A percentile compares a stretch with the other conserved stretches of the same genome.
Conservation (phyloP, 2,888 invertebrate species). For the Campopleginae sp. region DNA sequence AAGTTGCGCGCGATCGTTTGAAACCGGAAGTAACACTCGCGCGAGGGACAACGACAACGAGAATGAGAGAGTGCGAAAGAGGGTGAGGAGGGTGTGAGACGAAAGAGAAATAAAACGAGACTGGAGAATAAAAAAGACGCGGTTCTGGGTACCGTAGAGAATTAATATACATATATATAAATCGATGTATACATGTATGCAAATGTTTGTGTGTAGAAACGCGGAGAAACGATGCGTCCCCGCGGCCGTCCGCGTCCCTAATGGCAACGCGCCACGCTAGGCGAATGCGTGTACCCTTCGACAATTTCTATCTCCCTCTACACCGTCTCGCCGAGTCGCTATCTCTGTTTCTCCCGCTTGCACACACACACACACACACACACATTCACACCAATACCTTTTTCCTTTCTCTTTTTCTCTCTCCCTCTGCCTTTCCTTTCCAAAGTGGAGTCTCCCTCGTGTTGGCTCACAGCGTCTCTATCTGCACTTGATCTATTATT, state of each 20-base stretch:
- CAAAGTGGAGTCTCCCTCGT: slow-evolving; percentile 48
- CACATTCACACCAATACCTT: slow-evolving; percentile 48
- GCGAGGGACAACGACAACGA: slow-evolving; percentile 62
- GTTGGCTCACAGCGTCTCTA: slow-evolving; percentile 38
- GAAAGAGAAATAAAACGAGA: slow-evolving; percentile 38
- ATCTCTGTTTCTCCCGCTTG: slow-evolving; percentile 50
- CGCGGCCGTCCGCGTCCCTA: slow-evolving; percentile 79
- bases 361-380: slow-evolving; percentile 58
- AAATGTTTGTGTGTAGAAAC: slow-evolving; percentile 24
- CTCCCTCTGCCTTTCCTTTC: slow-evolving; percentile 56
- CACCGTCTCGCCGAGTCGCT: slow-evolving; percentile 55
- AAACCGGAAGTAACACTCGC: slow-evolving; percentile 67
- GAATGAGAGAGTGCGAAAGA: slow-evolving; percentile 20
- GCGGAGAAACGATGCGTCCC: slow-evolving; percentile 76
- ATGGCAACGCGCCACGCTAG: slow-evolving; percentile 77
- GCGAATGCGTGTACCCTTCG: slow-evolving; percentile 70
- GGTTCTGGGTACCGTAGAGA: slow-evolving; percentile 43
- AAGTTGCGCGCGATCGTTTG: slow-evolving; percentile 64
- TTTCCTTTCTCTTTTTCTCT: slow-evolving; percentile 39
- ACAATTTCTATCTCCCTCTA: slow-evolving; percentile 67
- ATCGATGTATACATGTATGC: slow-evolving; percentile 8
- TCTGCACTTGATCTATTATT: slow-evolving; percentile 61
- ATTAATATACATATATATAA: neutral
- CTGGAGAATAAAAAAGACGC: slow-evolving; percentile 42
- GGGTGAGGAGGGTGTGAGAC: neutral